Evolutionary conservation across 1,140 invertebrate genomes (phyloP), one percentile per base, ranked within the genome.

Genomic region (Megathymus violae): DNA sequence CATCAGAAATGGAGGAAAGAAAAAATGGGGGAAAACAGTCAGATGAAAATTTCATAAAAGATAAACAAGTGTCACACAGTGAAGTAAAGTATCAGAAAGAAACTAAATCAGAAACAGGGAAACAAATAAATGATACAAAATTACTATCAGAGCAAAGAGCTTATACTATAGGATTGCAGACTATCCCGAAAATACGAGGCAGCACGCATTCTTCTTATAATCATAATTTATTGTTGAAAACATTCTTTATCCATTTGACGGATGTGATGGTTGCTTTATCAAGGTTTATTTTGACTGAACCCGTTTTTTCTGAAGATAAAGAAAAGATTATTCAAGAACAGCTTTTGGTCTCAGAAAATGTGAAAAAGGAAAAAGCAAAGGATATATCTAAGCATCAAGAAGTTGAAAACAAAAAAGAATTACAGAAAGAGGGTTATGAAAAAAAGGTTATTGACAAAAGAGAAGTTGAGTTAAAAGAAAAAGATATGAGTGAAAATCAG

Each of bases 191-290:
- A 54, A 76, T 90, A 22, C 78, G 60, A 60, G 76, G 74, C 0
- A 61, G 48, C 15, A 61, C 69, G 4, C 71, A 82, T 38, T 76
- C 74, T 9, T 71, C 73, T 1, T 64, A 72, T 31, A 74, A 83
- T 38, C 83, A 77, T 22, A 69, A 87, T 62, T 68, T 81, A 36
- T 46, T 91, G 27, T 54, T 92, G 7, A 90, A 88, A 72, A 88
- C 80, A 4, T 90, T 92, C 66, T 86, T 91, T 56, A 69, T 89
- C 14, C 83, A 91, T 70, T 62, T 91, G 40, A 91, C 89, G 3
- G 84, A 90, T 56, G 79, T 92, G 10, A 88, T 91, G 84, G 81
- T 91, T 1, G 77, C 82, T 48, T 62, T 92, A 48, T 81, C 82
- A 5, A 76, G 76, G 58, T 79, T 76, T 71, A 71, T 88, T 46